A percentile compares a stretch with the other conserved stretches of the same genome.
Evolutionary conservation across 2,113 vertebrate genomes (phyloP).

Genomic region (Antechinus flavipes): DNA sequence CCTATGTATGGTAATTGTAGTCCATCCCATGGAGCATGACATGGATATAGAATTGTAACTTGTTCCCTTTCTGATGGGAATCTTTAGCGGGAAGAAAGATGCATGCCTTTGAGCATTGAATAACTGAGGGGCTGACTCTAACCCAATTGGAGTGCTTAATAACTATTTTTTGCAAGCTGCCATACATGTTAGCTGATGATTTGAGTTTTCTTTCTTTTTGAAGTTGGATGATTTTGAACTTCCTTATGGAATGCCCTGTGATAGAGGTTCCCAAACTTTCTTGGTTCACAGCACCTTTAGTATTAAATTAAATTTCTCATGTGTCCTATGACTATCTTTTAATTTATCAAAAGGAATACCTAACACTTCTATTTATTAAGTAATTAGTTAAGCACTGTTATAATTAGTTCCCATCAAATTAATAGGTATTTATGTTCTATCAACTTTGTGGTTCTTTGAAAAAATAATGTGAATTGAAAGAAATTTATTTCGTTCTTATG

Average conservation of each 20-base stretch:
- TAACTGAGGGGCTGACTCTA: not conserved
- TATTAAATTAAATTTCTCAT: not conserved
- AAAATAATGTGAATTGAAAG: not conserved
- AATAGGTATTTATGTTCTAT: not conserved
- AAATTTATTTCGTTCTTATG: not conserved
- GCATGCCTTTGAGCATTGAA: not conserved
- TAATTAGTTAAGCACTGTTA: not conserved
- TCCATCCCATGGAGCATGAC: not conserved
- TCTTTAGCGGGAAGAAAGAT: not conserved
- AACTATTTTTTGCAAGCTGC: not conserved
- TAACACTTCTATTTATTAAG: not conserved
- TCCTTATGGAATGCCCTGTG: not conserved
- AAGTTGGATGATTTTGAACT: not conserved
- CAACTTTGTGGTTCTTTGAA: not conserved
- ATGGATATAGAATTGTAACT: not conserved
- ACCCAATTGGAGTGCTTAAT: not conserved
- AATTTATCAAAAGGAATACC: not conserved
- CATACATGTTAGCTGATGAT: not conserved
- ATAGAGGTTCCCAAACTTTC: not conserved
- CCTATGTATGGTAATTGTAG: not conserved
- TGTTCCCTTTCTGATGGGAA: not conserved
- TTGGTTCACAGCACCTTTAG: not conserved
- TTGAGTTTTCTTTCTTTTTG: not conserved
- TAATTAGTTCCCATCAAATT: not conserved
- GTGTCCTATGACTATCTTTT: not conserved